A percentile compares a stretch with the other conserved stretches of the same genome.
These are phyloP conservation scores for Periplaneta americana DNA, from an alignment of 1,140 invertebrate species.

Conservation along the genomic window DNA sequence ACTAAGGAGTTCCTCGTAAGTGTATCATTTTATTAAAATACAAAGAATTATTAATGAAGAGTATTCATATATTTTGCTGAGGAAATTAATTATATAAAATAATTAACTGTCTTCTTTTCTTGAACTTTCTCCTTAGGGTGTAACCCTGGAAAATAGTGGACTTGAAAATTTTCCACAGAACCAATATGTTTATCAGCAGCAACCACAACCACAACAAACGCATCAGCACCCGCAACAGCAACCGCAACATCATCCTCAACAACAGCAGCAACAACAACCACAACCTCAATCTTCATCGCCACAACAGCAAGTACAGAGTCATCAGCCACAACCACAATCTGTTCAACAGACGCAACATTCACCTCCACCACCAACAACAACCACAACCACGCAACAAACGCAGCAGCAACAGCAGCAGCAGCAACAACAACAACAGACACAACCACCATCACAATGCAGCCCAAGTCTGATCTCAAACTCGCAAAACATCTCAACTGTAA, in stretches of 20 bases:
- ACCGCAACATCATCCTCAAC: conserved; percentile 11
- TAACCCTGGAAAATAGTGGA: conserved; percentile 53
- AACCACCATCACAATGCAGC: conserved; percentile 28
- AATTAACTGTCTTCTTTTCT: background rate
- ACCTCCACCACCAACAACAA: conserved; percentile 28
- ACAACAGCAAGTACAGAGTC: conserved; percentile 22
- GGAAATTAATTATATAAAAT: too few relatives aligned
- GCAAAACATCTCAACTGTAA: conserved; percentile 19
- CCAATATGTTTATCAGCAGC: conserved; percentile 19
- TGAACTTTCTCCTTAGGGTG: conserved; percentile 38
- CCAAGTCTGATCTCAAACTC: conserved; percentile 17
- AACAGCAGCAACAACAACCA: background rate
- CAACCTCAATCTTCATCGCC: conserved; percentile 12
- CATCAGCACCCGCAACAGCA: conserved; percentile 16
- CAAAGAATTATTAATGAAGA: too few relatives aligned
- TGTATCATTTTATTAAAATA: too few relatives aligned
- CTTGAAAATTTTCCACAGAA: conserved; percentile 17
- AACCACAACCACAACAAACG: background rate
- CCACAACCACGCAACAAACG: conserved; percentile 12
- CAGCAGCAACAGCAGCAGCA: conserved; percentile 10
- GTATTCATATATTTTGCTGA: too few relatives aligned
- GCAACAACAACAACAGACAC: conserved; percentile 19
- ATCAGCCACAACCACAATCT: background rate
- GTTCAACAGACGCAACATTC: conserved; percentile 23
- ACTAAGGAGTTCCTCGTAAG: too few relatives aligned